phyloP scores from a whole-genome alignment of 2,113 vertebrate genomes.

The Gobius niger region DNA sequence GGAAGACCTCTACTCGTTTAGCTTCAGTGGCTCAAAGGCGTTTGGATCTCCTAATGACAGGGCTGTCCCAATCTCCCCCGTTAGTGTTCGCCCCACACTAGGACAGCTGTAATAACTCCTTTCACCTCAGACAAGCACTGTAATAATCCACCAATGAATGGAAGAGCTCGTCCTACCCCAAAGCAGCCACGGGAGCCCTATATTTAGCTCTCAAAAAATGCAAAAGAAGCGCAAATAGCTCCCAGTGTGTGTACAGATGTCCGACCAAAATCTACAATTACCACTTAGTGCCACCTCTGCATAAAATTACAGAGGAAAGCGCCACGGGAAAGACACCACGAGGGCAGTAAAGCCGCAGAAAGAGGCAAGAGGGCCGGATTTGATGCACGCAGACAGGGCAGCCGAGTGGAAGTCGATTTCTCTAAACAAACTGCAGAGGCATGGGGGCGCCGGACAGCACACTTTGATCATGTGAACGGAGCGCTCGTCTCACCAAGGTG shows the following conservation, averaged over 20 bases:
- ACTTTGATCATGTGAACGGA: conserved; percentile 69
- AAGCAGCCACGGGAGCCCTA: conserved; percentile 1
- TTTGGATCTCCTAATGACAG: conserved; percentile 60
- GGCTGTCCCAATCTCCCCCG: conserved; percentile 33
- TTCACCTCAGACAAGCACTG: conserved; percentile 23
- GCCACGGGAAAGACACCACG: neutral
- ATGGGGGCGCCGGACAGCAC: conserved; percentile 38
- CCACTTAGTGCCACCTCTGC: conserved; percentile 17
- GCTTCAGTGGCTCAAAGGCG: conserved; percentile 31
- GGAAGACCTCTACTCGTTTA: neutral
- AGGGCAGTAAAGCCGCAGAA: conserved; percentile 20
- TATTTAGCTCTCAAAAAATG: conserved; percentile 38
- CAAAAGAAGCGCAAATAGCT: conserved; percentile 25
- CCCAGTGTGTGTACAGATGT: conserved; percentile 46
- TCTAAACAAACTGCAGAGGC: conserved; percentile 62
- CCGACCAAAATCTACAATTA: conserved; percentile 52
- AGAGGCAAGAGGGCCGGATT: conserved; percentile 29
- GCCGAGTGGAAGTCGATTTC: conserved; percentile 69
- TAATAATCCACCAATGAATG: neutral
- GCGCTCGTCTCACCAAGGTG: conserved; percentile 60
- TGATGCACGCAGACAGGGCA: conserved; percentile 45
- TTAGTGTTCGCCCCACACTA: conserved; percentile 49
- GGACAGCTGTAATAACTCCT: conserved; percentile 56
- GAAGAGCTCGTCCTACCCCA: neutral
- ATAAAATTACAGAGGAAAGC: conserved; percentile 60